These are phyloP conservation scores for Dendronephthya gigantea DNA, from an alignment of 64 coral and sea anemone species.

Conservation along the genomic window DNA sequence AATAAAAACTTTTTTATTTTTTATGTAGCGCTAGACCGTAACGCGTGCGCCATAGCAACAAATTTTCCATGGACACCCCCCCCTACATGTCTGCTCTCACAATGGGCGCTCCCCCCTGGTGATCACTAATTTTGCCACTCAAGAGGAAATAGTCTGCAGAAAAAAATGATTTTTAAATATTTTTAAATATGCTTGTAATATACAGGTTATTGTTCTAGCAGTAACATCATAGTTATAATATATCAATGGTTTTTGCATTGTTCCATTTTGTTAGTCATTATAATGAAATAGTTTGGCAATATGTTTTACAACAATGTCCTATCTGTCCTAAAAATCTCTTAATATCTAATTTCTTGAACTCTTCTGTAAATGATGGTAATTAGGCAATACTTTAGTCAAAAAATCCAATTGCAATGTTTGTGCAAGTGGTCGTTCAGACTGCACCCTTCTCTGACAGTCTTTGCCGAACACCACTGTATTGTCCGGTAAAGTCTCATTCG, in stretches of 20 bases:
- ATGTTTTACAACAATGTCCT: neutral
- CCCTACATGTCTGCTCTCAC: neutral
- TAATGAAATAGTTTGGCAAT: too few species aligned
- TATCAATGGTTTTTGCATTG: too few species aligned
- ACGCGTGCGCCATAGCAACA: neutral
- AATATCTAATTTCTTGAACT: neutral
- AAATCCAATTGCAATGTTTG: conserved; percentile 93
- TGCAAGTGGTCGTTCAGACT: conserved; percentile 90
- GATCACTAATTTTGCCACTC: too few species aligned
- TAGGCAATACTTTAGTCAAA: conserved; percentile 93
- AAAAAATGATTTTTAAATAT: too few species aligned
- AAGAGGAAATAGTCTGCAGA: too few species aligned
- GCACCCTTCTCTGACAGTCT: conserved; percentile 73
- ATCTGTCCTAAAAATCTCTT: neutral
- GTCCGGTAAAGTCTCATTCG: conserved; percentile 85
- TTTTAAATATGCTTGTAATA: too few species aligned
- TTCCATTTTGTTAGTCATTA: too few species aligned
- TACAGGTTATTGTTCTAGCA: too few species aligned
- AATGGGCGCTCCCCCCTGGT: too few species aligned
- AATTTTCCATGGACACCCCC: too few species aligned
- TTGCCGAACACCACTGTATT: conserved; percentile 98
- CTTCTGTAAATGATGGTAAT: conserved; percentile 97
- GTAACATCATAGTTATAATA: too few species aligned
- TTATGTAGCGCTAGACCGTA: conserved; percentile 6
- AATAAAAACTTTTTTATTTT: neutral